phyloP scores from a whole-genome alignment of 2,888 invertebrate genomes.

The Watsonalla cultraria region DNA sequence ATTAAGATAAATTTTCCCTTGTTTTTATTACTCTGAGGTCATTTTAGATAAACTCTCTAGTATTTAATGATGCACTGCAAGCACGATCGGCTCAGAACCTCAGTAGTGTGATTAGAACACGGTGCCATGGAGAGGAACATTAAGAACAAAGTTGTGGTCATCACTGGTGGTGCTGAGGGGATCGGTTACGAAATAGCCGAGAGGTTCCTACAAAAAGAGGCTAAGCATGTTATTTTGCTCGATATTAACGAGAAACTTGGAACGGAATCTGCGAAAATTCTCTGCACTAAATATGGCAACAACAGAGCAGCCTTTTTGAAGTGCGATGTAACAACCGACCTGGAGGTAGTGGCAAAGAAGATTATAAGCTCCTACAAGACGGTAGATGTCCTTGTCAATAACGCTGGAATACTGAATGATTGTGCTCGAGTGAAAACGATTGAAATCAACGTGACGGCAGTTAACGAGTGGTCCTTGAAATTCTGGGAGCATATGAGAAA shows the following conservation, averaged over 20 bases:
- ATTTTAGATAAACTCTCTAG: neutral
- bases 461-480: slow-evolving; percentile 63
- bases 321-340: slow-evolving; percentile 71
- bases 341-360: slow-evolving; percentile 53
- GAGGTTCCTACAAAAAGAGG: slow-evolving; percentile 60
- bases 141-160: slow-evolving; percentile 26
- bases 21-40: too few relatives aligned
- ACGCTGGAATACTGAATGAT: slow-evolving; percentile 56
- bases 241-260: slow-evolving; percentile 47
- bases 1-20: too few relatives aligned
- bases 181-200: slow-evolving; percentile 66
- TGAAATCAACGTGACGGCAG: slow-evolving; percentile 49
- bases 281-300: slow-evolving; percentile 60
- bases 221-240: slow-evolving; percentile 32
- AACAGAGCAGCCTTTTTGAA: slow-evolving; percentile 63
- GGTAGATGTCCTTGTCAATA: slow-evolving; percentile 64
- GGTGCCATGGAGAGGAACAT: slow-evolving; percentile 21
- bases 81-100: neutral
- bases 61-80: neutral
- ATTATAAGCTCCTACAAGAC: slow-evolving; percentile 41
- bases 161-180: slow-evolving; percentile 75
- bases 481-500: slow-evolving; percentile 79
- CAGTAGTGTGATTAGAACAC: neutral
- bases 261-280: slow-evolving; percentile 47
- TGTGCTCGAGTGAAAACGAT: slow-evolving; percentile 32